These are phyloP conservation scores for Oxyruncus cristatus DNA, from an alignment of 2,113 vertebrate genomes.

Conservation along the genomic window DNA sequence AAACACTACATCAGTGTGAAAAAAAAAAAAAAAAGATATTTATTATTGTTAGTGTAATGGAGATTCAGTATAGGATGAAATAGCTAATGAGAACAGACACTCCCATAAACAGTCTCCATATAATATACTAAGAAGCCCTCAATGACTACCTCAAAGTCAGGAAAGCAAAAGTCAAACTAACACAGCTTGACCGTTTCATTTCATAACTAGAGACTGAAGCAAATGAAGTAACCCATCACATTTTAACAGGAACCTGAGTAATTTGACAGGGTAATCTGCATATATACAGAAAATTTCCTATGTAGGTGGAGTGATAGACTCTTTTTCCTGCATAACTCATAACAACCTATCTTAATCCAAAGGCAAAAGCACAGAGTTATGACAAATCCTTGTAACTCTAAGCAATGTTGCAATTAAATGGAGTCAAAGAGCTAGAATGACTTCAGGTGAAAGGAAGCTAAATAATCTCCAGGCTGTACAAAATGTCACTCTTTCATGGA, in stretches of 20 bases:
- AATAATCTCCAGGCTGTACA: not conserved
- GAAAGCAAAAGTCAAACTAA: not conserved
- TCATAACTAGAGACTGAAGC: not conserved
- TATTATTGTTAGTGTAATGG: not conserved
- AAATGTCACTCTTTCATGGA: not conserved
- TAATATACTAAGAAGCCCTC: not conserved
- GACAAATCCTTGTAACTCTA: not conserved
- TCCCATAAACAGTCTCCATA: not conserved
- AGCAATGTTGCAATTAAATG: not conserved
- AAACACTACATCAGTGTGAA: not conserved
- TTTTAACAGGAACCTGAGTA: not conserved
- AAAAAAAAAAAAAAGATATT: not conserved
- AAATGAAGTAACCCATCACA: not conserved
- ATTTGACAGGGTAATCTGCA: constrained; percentile 7
- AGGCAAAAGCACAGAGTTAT: not conserved
- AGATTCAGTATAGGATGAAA: not conserved
- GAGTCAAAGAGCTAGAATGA: not conserved
- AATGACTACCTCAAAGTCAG: not conserved
- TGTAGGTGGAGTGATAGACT: not conserved
- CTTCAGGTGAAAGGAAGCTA: not conserved
- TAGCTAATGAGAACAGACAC: not conserved
- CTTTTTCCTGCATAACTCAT: not conserved
- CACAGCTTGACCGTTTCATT: not conserved
- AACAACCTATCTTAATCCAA: not conserved
- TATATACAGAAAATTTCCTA: not conserved